Conservation (phyloP, 1,140 invertebrate genomes). For the Coptotermes formosanus region DNA sequence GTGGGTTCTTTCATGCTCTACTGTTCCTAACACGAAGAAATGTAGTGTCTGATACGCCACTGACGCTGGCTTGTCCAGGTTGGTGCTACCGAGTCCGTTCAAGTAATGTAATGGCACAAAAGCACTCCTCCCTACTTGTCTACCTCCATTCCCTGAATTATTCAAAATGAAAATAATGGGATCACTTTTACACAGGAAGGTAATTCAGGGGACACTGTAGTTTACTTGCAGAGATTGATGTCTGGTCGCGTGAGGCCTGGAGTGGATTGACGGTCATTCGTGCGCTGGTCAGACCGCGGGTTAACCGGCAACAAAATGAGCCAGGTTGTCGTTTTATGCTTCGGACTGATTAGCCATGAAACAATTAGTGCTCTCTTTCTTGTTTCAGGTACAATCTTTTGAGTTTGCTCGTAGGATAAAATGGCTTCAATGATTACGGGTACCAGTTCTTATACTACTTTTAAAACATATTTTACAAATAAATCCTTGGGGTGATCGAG, state of each 20-base stretch:
- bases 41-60: neutral
- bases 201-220: neutral
- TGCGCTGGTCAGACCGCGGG: neutral
- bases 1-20: too few species aligned
- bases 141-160: constrained; percentile 31
- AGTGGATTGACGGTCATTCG: neutral
- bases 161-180: constrained; percentile 35
- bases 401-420: neutral
- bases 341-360: neutral
- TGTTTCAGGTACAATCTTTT: neutral
- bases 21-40: too few species aligned
- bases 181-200: constrained; percentile 29
- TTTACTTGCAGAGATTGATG: neutral
- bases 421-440: too few species aligned
- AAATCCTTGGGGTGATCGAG: too few species aligned
- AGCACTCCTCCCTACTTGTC: constrained; percentile 16
- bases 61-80: neutral
- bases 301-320: neutral
- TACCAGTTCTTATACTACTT: too few species aligned
- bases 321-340: neutral
- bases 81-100: neutral
- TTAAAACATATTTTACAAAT: too few species aligned
- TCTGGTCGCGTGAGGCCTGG: neutral
- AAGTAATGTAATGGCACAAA: neutral
- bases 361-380: neutral